These are phyloP conservation scores for Drosophila pruinosa DNA, from an alignment of 1,140 invertebrate species.

Conservation along the genomic window DNA sequence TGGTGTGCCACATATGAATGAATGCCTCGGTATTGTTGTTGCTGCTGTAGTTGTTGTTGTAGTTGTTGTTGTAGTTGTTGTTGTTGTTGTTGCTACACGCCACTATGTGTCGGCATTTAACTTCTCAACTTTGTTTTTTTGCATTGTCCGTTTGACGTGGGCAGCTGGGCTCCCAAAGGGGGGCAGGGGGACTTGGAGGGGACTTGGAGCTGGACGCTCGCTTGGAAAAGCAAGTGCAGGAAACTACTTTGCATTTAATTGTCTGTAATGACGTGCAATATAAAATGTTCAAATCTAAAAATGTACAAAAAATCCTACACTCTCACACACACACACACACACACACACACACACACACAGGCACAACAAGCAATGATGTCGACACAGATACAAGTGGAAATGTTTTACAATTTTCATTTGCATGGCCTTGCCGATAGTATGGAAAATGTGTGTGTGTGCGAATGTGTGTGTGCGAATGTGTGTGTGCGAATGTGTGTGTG, in stretches of 20 bases:
- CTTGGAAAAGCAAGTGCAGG: conserved; percentile 72
- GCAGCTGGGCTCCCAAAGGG: conserved; percentile 21
- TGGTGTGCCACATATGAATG: conserved; percentile 74
- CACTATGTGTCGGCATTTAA: conserved; percentile 78
- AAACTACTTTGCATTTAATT: conserved; percentile 83
- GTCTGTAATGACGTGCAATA: conserved; percentile 83
- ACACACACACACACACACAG: conserved; percentile 7
- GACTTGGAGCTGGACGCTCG: conserved; percentile 41
- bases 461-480: background rate
- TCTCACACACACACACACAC: conserved; percentile 6
- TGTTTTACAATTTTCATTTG: conserved; percentile 42
- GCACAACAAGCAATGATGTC: conserved; percentile 26
- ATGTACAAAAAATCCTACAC: conserved; percentile 65
- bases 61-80: conserved; percentile 34
- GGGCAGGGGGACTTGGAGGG: background rate
- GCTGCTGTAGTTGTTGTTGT: conserved; percentile 7
- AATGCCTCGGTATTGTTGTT: conserved; percentile 59
- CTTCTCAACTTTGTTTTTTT: conserved; percentile 69
- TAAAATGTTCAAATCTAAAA: conserved; percentile 81
- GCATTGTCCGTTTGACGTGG: conserved; percentile 67
- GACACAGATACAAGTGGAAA: conserved; percentile 51
- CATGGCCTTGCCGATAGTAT: conserved; percentile 24
- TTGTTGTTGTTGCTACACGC: conserved; percentile 69
- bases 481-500: background rate
- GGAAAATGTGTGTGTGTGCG: background rate